Conservation (phyloP, 2,113 vertebrate species). For the Salvator merianae region DNA sequence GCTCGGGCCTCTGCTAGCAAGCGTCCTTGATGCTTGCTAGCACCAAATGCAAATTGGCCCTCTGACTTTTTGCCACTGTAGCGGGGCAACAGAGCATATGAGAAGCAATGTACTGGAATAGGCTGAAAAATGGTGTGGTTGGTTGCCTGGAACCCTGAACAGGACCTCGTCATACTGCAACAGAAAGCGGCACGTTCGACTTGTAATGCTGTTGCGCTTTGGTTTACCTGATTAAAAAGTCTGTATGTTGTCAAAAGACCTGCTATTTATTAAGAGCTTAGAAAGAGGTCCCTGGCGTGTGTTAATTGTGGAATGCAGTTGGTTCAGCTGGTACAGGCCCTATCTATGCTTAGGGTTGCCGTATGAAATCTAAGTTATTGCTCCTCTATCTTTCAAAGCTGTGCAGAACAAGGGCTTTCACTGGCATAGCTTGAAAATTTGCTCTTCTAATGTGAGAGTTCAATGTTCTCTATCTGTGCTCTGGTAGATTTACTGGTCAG, state of each 20-base stretch:
- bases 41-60: too few species aligned
- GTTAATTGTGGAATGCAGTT: neutral
- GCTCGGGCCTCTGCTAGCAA: too few species aligned
- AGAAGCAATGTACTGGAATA: neutral
- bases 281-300: too few species aligned
- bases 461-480: neutral
- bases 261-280: neutral
- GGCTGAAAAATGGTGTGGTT: neutral
- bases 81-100: neutral
- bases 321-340: neutral
- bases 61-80: too few species aligned
- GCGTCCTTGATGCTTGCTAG: too few species aligned
- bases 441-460: too few species aligned
- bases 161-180: neutral
- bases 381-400: too few species aligned
- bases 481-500: neutral
- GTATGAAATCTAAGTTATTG: too few species aligned
- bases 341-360: too few species aligned
- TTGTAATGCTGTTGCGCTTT: neutral
- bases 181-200: neutral
- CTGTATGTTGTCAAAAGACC: neutral
- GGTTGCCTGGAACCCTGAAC: neutral
- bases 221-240: neutral
- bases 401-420: too few species aligned
- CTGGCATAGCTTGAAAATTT: too few species aligned